Base-by-base conservation (phyloP, 2,888 invertebrate genomes). In the Argyresthia albistria region DNA sequence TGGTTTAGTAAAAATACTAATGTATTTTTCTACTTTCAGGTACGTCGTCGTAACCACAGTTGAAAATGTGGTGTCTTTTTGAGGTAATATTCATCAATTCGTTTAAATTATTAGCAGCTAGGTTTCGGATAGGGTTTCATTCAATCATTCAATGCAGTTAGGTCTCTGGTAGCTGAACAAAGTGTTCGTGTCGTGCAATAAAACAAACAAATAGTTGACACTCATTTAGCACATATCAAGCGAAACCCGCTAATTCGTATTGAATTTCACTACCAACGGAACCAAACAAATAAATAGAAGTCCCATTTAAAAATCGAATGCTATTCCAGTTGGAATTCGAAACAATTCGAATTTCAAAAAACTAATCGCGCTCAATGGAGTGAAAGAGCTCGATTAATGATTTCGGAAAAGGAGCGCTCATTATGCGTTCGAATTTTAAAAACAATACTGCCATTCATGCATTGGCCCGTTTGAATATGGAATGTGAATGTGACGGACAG, bases 371-470 rank as follows among this genome's bases (percentile, higher is more conserved):
- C 53, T 56, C 57, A 81, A 84, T 83, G 82, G 81, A 81, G 81
- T 80, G 84, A 80, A 81, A 82, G 75, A 80, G 68, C 70, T 72
- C 81, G 78, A 84, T 83, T 80, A 81, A 80, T 75, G 79, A 80
- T 77, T 79, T 67, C 62, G 60, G 67, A 73, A 75, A 75, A 76
- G 64, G 64, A 70, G 76, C 67, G 69, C 76, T 78, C 73, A 80
- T 81, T 79, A 77, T 78, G 70, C 69, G 70, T 77, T 75, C 70
- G 73, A 67, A 75, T 72, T 77, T 76, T 81, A 83, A 84, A n/a
- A 86, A 86, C 86, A 84, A 86, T 83, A 72, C 75, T 59, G 66
- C 70, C 73, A 79, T 84, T 82, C 81, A 79, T 63, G 59, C 72
- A 70, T 72, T 69, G 73, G 71, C 62, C 66, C 66, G 69, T 82